Base-by-base conservation (phyloP, 2,888 invertebrate genomes). In the Mythimna albipuncta region DNA sequence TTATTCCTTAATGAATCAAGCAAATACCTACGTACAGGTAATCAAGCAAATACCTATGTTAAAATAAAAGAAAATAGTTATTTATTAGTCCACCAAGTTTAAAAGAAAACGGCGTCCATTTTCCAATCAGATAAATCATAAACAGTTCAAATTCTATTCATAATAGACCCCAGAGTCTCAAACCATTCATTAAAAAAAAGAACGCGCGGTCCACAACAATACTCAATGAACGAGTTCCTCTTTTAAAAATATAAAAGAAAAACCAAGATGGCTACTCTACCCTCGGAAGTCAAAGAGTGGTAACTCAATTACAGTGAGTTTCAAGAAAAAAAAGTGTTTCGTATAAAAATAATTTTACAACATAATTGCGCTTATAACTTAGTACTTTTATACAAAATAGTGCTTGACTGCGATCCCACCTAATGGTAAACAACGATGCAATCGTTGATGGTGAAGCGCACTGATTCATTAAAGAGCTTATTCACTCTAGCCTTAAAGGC, bases 231-330 rank as follows among this genome's bases (percentile, higher is more conserved):
- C 65, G 64, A 78, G 66, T 64, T 78, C 61, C 52, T 71, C 66
- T 83, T 70, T 80, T 19, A 80, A 66, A 58, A 81, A 76, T 72
- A 81, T 77, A 74, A 81, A 79, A 50, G 0, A 75, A 74, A 73
- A 79, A 52, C 6, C 75, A 84, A 80, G 70, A 82, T 82, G 72
- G 77, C 85, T 75, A 74, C 83, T 80, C 21, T 7, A 13, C 3
- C 2, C 21, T 21, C 16, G 0, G 21, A 13, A 61, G 16, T 2
- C 1, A 21, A 61, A 21, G 3, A 61, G 41, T 2, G 16, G 13
- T 61, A 61, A 21, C 13, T 61, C 61, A 41, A 19, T 35, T 0
- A 35, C 35, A 19, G 2, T 35, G 6, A 58, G 0, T 35, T 58
- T 6, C 7, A 52, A 52, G 32, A n/a, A 19, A 19, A 19, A 35